Evolutionary conservation across 2,113 vertebrate genomes (phyloP), one percentile per base, ranked within the genome.

Genomic region (Todiramphus saurophagus): DNA sequence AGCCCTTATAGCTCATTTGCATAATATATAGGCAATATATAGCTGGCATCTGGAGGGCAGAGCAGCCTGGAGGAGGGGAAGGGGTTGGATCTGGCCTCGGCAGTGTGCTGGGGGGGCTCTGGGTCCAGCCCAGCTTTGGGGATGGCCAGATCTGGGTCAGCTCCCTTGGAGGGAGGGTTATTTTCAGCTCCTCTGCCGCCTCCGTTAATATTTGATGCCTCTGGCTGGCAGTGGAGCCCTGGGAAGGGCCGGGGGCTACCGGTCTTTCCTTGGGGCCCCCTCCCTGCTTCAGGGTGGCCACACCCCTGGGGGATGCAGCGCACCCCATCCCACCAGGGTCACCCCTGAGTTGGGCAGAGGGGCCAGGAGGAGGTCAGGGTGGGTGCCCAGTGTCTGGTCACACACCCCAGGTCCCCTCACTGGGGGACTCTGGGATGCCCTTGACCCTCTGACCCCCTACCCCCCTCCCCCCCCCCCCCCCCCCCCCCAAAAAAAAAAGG

Each of bases 101-200:
- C 62, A 3, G 44, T 5, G 18, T 7, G 1, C 10, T 60, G 55
- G 9, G 2, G 74, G 30, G 50, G 82, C 23, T 64, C 43, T 31
- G 89, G 83, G 84, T 56, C 44, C 93, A 31, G 88, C 87, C 31
- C 69, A 13, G 86, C 72, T 17, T 16, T 16, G 53, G 82, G 37
- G 53, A 44, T 69, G 86, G 44, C 21, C 3, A 5, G 73, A 97
- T 97, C 76, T 96, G 95, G 96, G 97, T 89, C 97, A 96, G 46
- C 37, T 93, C 95, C 95, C 91, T 46, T 5, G 66, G 27, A 70
- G 55, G 89, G 37, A 66, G 59, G 83, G 78, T 59, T 96, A 95
- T 97, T 95, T 97, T 89, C 75, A 30, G 95, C 95, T 94, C 50
- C 68, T 67, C 41, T 10, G 2, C 66, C 28, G 43, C 1, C 72